A percentile compares a stretch with the other conserved stretches of the same genome.
These are phyloP conservation scores for Corapipo altera DNA, from an alignment of 2,113 vertebrate genomes.

Conservation along the genomic window DNA sequence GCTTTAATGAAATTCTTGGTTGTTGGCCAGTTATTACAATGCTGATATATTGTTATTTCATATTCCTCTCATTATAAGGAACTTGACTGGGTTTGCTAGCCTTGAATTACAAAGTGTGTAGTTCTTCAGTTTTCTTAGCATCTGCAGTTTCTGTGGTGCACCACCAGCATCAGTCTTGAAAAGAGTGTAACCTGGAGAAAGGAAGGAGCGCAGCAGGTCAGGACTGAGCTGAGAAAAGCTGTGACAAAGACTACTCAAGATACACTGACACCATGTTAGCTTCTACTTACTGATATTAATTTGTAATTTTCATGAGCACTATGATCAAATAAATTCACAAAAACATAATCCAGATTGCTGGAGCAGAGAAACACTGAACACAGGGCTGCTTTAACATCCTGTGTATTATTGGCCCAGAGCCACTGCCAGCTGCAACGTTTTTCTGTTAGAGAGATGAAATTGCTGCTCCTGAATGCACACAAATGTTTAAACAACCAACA, in stretches of 20 bases:
- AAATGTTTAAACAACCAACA: not conserved
- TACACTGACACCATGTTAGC: not conserved
- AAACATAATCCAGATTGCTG: conserved; percentile 59
- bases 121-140: not conserved
- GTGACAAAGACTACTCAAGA: not conserved
- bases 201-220: accelerated
- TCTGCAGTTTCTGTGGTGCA: not conserved
- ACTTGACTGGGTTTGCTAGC: not conserved
- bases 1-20: not conserved
- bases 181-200: not conserved
- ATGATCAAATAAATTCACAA: conserved; percentile 47
- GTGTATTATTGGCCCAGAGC: conserved; percentile 47
- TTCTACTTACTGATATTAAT: not conserved
- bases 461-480: not conserved
- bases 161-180: not conserved
- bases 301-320: not conserved
- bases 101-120: not conserved
- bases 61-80: not conserved
- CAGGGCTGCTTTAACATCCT: conserved; percentile 48
- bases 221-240: not conserved
- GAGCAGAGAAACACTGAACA: conserved; percentile 25
- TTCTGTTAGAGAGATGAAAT: conserved; percentile 17
- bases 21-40: not conserved
- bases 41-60: not conserved
- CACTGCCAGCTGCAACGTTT: conserved; percentile 51